Evolutionary conservation across 1,140 invertebrate species (phyloP), one percentile per base, ranked within the genome.

Genomic region (Lepidurus couesii): DNA sequence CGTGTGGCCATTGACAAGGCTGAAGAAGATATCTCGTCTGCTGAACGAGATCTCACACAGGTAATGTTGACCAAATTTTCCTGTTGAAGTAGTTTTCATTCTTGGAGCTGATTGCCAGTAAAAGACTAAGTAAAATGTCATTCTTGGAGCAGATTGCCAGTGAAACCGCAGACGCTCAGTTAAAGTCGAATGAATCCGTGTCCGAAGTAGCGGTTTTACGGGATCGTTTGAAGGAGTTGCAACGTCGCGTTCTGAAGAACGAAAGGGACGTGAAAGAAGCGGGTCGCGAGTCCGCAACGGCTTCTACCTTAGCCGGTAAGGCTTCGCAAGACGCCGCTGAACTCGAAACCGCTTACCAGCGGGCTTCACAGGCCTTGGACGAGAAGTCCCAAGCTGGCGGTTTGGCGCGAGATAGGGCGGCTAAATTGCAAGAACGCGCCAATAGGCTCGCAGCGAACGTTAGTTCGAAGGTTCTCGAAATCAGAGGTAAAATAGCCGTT

Each of bases 1-100:
- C 88, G 91, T 81, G 84, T 85, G 74, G 93, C 94, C 45, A 96
- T 97, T 81, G 86, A 90, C 47, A 90, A 91, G 83, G 95, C 95
- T 0, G 91, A 92, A 79, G 86, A 75, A 42, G 78, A 96, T 82
- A 95, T 97, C 47, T 85, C 86, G 43, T 86, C 90, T 78, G 92
- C 93, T 10, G 89, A 93, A 82, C 86, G 86, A 78, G 92, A 96
- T 86, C 87, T 98, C 43, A 86, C 87, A 24, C 85, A 87, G 84
- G 89, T 90, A 34, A 34, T 34, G 34, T 82, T 81, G 79, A 74
- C 42, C 6, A 21, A 0, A 6, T 45, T n/a, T 74, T 44, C 75
- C 24, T 42, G 13, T 43, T 24, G 1, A n/a, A 10, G 53, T 75
- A 75, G 13, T 24, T 53, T 8, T 42, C 42, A 80, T n/a, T 53